These are phyloP conservation scores for Alfaro cultratus DNA, from an alignment of 2,797 vertebrate species.

Conservation along the genomic window DNA sequence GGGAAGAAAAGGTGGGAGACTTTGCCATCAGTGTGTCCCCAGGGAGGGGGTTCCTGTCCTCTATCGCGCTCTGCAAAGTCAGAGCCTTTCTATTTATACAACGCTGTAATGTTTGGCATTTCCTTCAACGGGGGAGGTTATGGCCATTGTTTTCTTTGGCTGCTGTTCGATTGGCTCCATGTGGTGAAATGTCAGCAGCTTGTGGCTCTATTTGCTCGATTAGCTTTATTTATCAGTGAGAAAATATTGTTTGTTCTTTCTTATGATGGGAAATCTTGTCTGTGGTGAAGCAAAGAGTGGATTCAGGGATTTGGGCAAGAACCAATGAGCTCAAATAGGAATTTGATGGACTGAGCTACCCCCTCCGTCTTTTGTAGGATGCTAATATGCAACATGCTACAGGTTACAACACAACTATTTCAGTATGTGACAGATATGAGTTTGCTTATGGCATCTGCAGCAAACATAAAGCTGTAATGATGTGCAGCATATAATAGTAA, in stretches of 20 bases:
- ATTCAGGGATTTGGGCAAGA: background rate
- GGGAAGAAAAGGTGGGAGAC: constrained; percentile 49
- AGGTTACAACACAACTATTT: background rate
- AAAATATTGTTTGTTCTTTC: constrained; percentile 27
- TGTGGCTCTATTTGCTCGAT: constrained; percentile 50
- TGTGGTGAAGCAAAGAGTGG: background rate
- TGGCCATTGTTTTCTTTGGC: constrained; percentile 81
- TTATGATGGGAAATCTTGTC: constrained; percentile 16
- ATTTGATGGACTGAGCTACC: background rate
- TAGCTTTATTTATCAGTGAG: constrained; percentile 41
- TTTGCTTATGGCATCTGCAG: constrained; percentile 18
- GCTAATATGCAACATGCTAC: constrained; percentile 6
- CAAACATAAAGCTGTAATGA: constrained; percentile 25
- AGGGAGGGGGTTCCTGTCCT: constrained; percentile 78
- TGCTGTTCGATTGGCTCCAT: constrained; percentile 60
- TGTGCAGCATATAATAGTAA: constrained; percentile 13
- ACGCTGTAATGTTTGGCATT: constrained; percentile 83
- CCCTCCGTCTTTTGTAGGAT: constrained; percentile 3
- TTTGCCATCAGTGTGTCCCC: constrained; percentile 68
- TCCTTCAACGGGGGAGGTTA: constrained; percentile 66
- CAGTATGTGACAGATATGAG: constrained; percentile 20
- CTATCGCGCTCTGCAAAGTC: constrained; percentile 71
- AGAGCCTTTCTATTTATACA: constrained; percentile 81
- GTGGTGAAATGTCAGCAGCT: constrained; percentile 68
- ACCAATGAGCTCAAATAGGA: constrained; percentile 12